Evolutionary conservation across 2,888 invertebrate genomes (phyloP), one percentile per base, ranked within the genome.

Genomic region (Dorcus parallelipipedus): DNA sequence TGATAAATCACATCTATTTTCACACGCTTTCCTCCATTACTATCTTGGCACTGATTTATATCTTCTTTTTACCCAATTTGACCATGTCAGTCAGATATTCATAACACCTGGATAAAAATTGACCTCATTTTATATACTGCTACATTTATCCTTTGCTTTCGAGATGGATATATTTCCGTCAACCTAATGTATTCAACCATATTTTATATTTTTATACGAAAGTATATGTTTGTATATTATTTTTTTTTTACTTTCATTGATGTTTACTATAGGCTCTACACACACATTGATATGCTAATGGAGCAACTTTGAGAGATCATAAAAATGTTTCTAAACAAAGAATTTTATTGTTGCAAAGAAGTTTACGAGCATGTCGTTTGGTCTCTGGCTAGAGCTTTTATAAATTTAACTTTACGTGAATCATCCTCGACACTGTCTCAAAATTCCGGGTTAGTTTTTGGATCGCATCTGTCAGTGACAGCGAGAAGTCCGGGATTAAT

Each of bases 1-100:
- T 73, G 73, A 75, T 75, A 73, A 73, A 75, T 75, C 71, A 68
- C 71, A 70, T 70, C 71, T 72, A 72, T 73, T 73, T 72, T 67
- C 70, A 66, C 71, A 69, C 71, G 71, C 72, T 71, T 65, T 67
- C 67, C 69, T 71, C 73, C 73, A 73, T 74, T 72, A 73, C 71
- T 69, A 66, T 64, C 54, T 58, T 66, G 73, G 72, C 74, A 71
- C 69, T 73, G 75, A 76, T 76, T 73, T 73, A 76, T 76, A 67
- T 62, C 66, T 65, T 66, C 71, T 72, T 73, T 74, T 73, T 71
- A 70, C 73, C 69, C 71, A 73, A 74, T 74, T 73, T 74, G 73
- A 74, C 74, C 75, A 69, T 67, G 72, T 73, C 73, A 71, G 65
- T 68, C 69, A 69, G 66, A 63, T 66, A 62, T 63, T 63, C 64